Base-by-base conservation (phyloP, 2,797 vertebrate species). In the Menidia menidia region DNA sequence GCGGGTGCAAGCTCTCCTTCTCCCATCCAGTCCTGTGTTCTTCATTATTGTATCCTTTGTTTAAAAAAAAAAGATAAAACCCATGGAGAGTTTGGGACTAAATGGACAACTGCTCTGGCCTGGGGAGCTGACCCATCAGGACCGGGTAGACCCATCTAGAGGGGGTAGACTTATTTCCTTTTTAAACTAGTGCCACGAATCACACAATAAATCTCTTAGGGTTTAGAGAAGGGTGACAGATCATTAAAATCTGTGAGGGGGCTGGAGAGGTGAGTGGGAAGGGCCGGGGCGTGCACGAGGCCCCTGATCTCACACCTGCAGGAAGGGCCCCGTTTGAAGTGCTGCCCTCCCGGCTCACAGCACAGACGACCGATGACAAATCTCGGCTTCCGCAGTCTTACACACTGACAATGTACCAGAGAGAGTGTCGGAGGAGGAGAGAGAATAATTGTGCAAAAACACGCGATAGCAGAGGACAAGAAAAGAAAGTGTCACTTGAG, bases 351-450 rank as follows among this genome's bases (percentile, higher is more conserved):
- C 43, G 18, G 61, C 84, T 91, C 87, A 82, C 89, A 92, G 90
- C 88, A 80, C 90, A 92, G 90, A 90, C 80, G 90, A 92, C 66
- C 78, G 88, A 87, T 90, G 91, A 92, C 83, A 90, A 85, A 90
- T 84, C 74, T 55, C 43, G 0, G 78, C 68, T 80, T 62, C 71
- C 18, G 30, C 56, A 25, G 73, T 70, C 80, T 77, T 72, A 69
- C 78, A 83, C 82, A 71, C 73, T 41, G 56, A 86, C 73, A 75
- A 30, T 2, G 56, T 51, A 77, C 80, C 74, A 65, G 66, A 63
- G 70, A 80, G 73, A 78, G 85, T 82, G 87, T 86, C 78, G 55
- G 44, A 67, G 61, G 35, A 66, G 81, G 68, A 76, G 54, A 69
- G 57, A 59, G 57, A 73, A 68, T 43, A 68, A 84, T 80, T 71